Conservation (phyloP, 2,797 vertebrate species). For the Iguana delicatissima region DNA sequence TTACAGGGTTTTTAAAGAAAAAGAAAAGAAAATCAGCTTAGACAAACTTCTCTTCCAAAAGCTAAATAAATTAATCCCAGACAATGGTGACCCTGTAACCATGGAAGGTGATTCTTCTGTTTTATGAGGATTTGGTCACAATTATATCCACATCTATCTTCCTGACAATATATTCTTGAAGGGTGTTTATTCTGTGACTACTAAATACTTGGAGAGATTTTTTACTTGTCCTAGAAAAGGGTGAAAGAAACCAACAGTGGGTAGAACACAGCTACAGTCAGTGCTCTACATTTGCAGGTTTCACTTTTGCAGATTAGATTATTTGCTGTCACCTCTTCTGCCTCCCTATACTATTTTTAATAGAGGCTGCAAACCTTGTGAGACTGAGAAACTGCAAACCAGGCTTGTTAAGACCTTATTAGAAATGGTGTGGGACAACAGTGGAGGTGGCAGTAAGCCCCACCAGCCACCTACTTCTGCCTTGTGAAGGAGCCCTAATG, state of each 20-base stretch:
- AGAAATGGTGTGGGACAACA: too few species aligned
- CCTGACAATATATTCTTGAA: neutral
- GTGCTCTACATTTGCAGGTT: too few species aligned
- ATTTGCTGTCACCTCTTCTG: too few species aligned
- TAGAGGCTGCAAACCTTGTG: too few species aligned
- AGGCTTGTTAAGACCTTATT: too few species aligned
- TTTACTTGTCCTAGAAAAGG: neutral
- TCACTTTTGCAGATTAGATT: too few species aligned
- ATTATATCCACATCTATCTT: slow-evolving; percentile 4
- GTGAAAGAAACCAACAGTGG: neutral
- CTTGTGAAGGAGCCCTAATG: too few species aligned
- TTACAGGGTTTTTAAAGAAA: neutral
- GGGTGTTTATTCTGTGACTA: neutral
- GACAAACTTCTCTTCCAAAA: slow-evolving; percentile 26
- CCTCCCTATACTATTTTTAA: too few species aligned
- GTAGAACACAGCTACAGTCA: neutral
- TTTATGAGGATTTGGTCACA: slow-evolving; percentile 18
- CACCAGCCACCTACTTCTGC: too few species aligned
- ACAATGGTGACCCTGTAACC: neutral
- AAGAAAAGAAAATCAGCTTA: slow-evolving; percentile 51
- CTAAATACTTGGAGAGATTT: slow-evolving; percentile 10
- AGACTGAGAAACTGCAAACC: too few species aligned
- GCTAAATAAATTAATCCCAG: slow-evolving; percentile 41
- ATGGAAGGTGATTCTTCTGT: slow-evolving; percentile 15
- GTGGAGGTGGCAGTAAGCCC: too few species aligned